Conservation (phyloP, 2,888 invertebrate genomes). For the Theretra japonica region DNA sequence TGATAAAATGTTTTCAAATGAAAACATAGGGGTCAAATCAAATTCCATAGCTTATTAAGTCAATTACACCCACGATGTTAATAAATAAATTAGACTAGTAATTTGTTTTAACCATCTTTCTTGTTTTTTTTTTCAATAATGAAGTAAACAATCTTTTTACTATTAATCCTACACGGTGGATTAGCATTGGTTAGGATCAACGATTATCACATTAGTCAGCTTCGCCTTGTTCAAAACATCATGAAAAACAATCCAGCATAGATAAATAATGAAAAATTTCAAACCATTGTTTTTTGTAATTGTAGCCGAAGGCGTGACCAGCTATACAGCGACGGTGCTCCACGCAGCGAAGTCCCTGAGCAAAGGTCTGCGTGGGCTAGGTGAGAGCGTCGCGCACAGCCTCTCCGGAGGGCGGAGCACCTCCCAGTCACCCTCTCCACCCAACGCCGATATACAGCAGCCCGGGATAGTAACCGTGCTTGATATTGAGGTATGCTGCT, state of each 20-base stretch:
- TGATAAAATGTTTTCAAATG: background rate
- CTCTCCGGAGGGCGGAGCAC: constrained; percentile 88
- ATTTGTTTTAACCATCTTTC: no score
- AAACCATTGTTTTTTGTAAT: background rate
- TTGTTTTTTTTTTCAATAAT: no score
- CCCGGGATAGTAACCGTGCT: constrained; percentile 95
- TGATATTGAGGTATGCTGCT: constrained; percentile 91
- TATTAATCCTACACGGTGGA: no score
- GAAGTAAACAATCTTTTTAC: no score
- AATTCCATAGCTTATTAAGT: background rate
- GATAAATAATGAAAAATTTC: background rate
- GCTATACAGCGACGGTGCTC: constrained; percentile 96
- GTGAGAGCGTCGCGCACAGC: constrained; percentile 96
- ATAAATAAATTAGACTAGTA: no score
- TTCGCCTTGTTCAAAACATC: no score
- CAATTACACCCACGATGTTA: background rate
- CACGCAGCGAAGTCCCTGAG: constrained; percentile 97
- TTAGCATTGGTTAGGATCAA: no score
- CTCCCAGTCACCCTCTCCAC: constrained; percentile 78
- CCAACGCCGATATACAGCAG: constrained; percentile 86
- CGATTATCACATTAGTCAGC: no score
- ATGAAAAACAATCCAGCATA: background rate
- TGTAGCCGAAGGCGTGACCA: constrained; percentile 91
- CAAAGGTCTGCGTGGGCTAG: constrained; percentile 94
- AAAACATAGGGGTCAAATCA: background rate